A percentile compares a stretch with the other conserved stretches of the same genome.
phyloP scores from a whole-genome alignment of 2,888 invertebrate species.

The Deilephila porcellus region DNA sequence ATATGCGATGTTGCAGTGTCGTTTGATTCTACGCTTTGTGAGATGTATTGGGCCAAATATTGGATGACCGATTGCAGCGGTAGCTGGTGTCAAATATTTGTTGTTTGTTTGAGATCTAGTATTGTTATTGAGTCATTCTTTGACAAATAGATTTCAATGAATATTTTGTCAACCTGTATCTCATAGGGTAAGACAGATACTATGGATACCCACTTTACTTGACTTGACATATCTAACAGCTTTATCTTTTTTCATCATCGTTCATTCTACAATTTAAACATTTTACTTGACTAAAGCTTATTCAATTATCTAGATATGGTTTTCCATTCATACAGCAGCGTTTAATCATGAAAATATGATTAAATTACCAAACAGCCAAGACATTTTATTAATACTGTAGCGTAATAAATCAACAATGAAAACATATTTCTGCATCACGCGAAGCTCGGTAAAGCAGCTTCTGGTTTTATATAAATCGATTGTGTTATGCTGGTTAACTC shows the following conservation, averaged over 20 bases:
- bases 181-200: no score
- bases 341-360: no score
- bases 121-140: background rate
- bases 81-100: background rate
- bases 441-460: background rate
- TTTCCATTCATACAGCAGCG: no score
- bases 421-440: background rate
- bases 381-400: background rate
- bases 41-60: background rate
- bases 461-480: background rate
- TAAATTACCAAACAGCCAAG: no score
- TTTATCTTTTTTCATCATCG: no score
- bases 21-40: background rate
- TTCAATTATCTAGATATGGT: no score
- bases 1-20: slow-evolving; percentile 31
- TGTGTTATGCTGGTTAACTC: background rate
- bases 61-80: background rate
- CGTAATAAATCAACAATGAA: background rate
- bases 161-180: no score
- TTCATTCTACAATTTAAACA: no score
- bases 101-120: background rate
- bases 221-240: no score
- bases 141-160: no score
- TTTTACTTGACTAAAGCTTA: no score
- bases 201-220: no score